These are phyloP conservation scores for Varanus komodoensis DNA, from an alignment of 2,113 vertebrate species.

Conservation along the genomic window DNA sequence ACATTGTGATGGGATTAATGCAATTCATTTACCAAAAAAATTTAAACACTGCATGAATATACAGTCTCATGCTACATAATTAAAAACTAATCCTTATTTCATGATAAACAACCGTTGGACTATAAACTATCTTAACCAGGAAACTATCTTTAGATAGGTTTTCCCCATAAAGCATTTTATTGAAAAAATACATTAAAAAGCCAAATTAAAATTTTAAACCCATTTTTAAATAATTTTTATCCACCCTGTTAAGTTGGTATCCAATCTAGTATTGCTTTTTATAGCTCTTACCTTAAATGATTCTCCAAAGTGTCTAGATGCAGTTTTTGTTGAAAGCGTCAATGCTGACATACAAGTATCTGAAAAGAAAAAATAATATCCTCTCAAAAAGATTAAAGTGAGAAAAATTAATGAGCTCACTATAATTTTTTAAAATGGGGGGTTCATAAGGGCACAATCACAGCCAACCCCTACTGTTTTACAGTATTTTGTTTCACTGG, in stretches of 20 bases:
- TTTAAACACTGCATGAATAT: too few species aligned
- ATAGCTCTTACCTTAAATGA: slow-evolving; percentile 85
- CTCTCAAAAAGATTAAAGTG: rapidly evolving
- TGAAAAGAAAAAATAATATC: slow-evolving; percentile 59
- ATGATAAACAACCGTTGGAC: too few species aligned
- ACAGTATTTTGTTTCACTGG: neutral
- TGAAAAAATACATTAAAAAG: too few species aligned
- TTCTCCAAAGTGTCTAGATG: slow-evolving; percentile 78
- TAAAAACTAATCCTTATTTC: too few species aligned
- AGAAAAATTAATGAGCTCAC: neutral
- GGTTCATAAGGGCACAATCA: neutral
- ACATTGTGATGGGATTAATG: too few species aligned
- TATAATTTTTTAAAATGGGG: neutral
- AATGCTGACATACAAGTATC: slow-evolving; percentile 76
- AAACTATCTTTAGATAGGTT: too few species aligned
- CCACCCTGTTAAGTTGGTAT: neutral
- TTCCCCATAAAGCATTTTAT: too few species aligned
- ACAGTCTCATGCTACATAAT: too few species aligned
- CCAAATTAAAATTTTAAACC: too few species aligned
- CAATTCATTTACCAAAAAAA: too few species aligned
- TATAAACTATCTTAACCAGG: too few species aligned
- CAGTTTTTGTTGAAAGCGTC: slow-evolving; percentile 73
- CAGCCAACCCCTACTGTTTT: neutral
- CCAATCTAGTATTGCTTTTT: neutral
- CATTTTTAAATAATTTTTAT: too few species aligned